phyloP scores from a whole-genome alignment of 2,797 vertebrate species.

The Gymnoscopelus microlampas region DNA sequence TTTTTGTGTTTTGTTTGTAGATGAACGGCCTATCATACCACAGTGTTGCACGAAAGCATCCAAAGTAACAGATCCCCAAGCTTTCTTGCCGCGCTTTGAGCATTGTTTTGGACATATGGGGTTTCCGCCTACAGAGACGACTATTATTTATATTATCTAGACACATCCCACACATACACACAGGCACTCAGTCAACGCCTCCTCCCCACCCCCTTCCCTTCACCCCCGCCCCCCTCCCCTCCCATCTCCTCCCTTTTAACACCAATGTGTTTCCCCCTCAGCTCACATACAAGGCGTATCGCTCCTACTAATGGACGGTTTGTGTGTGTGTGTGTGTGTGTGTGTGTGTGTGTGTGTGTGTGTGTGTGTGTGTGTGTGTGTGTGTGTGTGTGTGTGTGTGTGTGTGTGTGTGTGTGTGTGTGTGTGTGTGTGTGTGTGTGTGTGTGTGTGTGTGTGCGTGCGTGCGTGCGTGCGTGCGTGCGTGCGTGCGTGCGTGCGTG shows the following conservation, averaged over 20 bases:
- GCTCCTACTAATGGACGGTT: neutral
- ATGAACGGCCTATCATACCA: too few relatives aligned
- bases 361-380: slow-evolving; percentile 9
- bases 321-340: neutral
- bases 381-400: neutral
- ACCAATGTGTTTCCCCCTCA: slow-evolving; percentile 13
- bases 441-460: slow-evolving; percentile 3
- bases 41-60: too few relatives aligned
- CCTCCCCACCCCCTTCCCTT: neutral
- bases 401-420: neutral
- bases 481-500: neutral
- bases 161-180: too few relatives aligned
- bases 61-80: too few relatives aligned
- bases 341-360: slow-evolving; percentile 7
- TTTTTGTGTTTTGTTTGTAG: too few relatives aligned
- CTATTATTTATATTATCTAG: too few relatives aligned
- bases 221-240: neutral
- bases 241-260: slow-evolving; percentile 9
- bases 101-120: too few relatives aligned
- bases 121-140: too few relatives aligned
- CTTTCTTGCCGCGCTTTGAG: too few relatives aligned
- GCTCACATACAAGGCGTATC: slow-evolving; percentile 16
- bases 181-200: too few relatives aligned
- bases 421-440: neutral
- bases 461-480: slow-evolving; percentile 2